Evolutionary conservation across 2,888 invertebrate species (phyloP).

Genomic region (Cataglyphis albicans): DNA sequence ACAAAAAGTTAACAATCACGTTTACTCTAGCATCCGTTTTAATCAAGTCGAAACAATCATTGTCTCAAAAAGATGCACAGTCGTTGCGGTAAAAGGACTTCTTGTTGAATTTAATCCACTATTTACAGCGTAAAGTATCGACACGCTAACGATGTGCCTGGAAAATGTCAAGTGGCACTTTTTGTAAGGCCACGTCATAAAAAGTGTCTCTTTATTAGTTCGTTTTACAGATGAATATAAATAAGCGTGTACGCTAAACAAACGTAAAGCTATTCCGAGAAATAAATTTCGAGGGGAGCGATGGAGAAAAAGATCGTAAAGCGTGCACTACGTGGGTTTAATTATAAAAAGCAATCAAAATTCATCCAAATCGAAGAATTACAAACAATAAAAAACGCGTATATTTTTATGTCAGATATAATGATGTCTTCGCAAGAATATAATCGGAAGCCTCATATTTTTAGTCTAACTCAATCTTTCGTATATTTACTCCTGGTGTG

Average conservation of each 20-base stretch:
- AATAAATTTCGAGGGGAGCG: background rate
- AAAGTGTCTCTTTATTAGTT: constrained; percentile 25
- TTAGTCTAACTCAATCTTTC: background rate
- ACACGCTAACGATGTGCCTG: constrained; percentile 7
- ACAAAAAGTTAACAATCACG: background rate
- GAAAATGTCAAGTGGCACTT: constrained; percentile 41
- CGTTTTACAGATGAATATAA: constrained; percentile 24
- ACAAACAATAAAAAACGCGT: constrained; percentile 17
- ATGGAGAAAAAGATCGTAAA: constrained; percentile 29
- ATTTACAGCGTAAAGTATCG: constrained; percentile 25
- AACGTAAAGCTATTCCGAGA: background rate
- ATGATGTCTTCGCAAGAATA: background rate
- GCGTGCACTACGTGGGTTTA: background rate
- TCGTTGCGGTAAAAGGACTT: background rate
- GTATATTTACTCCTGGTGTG: background rate
- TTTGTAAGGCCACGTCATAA: constrained; percentile 19
- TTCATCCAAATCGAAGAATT: background rate
- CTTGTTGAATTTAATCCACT: background rate
- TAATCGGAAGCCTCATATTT: background rate
- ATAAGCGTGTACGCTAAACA: constrained; percentile 44
- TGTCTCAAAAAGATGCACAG: background rate
- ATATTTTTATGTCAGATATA: background rate
- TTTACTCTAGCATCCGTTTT: background rate
- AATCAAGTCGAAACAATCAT: background rate
- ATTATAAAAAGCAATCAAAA: constrained; percentile 2